Evolutionary conservation across 2,888 invertebrate genomes (phyloP).

Genomic region (Norana najaformis): DNA sequence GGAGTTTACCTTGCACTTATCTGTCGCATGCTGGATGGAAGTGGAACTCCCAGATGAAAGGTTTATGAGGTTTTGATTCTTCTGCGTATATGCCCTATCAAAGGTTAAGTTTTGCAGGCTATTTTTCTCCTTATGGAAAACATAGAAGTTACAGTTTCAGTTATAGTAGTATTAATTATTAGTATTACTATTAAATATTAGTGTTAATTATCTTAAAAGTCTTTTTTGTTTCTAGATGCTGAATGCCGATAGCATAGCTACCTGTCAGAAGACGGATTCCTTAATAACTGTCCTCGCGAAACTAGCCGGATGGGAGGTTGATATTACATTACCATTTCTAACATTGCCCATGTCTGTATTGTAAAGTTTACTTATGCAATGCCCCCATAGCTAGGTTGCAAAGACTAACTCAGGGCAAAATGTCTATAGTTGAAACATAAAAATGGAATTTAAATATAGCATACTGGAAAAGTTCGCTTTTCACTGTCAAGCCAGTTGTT

Average conservation of each 20-base stretch:
- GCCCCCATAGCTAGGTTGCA: not conserved
- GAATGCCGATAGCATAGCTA: not conserved
- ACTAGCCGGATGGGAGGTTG: not conserved
- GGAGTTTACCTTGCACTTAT: too few species aligned
- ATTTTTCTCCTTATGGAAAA: not conserved
- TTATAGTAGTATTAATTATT: not conserved
- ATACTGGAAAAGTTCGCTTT: not conserved
- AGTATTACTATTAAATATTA: too few species aligned
- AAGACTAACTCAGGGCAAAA: not conserved
- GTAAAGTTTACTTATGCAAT: not conserved
- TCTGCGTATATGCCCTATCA: not conserved
- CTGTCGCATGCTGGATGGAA: not conserved
- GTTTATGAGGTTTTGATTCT: not conserved
- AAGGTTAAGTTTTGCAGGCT: not conserved
- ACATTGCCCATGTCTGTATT: not conserved
- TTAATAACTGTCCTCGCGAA: not conserved
- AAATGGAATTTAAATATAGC: not conserved
- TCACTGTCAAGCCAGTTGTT: not conserved
- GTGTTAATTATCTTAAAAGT: too few species aligned
- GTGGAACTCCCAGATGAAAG: too few species aligned
- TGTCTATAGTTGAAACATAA: too few species aligned
- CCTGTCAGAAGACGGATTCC: slow-evolving; percentile 6
- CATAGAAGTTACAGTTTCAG: not conserved
- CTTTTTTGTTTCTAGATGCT: not conserved
- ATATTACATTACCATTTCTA: not conserved